These are phyloP conservation scores for Acleris laterana DNA, from an alignment of 2,888 invertebrate species.

Conservation along the genomic window DNA sequence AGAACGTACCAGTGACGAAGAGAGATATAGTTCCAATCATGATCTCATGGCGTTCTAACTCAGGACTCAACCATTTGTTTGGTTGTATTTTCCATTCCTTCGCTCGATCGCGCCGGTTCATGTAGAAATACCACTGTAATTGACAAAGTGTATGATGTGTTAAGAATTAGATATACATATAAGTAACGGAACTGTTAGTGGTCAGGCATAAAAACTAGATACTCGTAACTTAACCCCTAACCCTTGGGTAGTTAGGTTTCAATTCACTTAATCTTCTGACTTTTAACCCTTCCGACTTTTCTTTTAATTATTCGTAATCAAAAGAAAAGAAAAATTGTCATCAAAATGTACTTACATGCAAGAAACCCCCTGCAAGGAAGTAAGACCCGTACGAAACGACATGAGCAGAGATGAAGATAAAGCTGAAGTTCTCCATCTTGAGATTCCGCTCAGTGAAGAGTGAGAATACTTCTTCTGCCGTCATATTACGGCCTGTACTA, in stretches of 20 bases:
- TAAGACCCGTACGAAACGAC: constrained; percentile 84
- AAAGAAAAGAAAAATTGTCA: too few species aligned
- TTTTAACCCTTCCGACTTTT: too few species aligned
- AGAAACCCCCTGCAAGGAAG: constrained; percentile 87
- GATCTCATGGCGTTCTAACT: constrained; percentile 88
- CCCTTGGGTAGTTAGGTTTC: too few species aligned
- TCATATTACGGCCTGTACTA: constrained; percentile 60
- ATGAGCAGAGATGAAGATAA: constrained; percentile 78
- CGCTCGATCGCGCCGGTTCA: constrained; percentile 84
- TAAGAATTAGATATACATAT: not conserved
- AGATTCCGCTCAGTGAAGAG: constrained; percentile 78
- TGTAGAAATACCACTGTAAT: constrained; percentile 89
- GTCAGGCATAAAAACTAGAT: not conserved
- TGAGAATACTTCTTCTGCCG: constrained; percentile 65
- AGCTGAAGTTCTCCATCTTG: constrained; percentile 78
- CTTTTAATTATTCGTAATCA: too few species aligned
- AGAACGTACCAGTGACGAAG: constrained; percentile 79
- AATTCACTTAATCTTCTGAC: too few species aligned
- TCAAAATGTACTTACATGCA: constrained; percentile 83
- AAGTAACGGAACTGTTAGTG: too few species aligned
- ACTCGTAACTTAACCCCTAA: too few species aligned
- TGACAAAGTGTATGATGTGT: not conserved
- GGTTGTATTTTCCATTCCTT: constrained; percentile 91
- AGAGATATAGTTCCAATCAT: constrained; percentile 85
- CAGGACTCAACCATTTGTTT: constrained; percentile 86